A percentile compares a stretch with the other conserved stretches of the same genome.
phyloP scores from a whole-genome alignment of 2,113 vertebrate genomes.

The Cromileptes altivelis region DNA sequence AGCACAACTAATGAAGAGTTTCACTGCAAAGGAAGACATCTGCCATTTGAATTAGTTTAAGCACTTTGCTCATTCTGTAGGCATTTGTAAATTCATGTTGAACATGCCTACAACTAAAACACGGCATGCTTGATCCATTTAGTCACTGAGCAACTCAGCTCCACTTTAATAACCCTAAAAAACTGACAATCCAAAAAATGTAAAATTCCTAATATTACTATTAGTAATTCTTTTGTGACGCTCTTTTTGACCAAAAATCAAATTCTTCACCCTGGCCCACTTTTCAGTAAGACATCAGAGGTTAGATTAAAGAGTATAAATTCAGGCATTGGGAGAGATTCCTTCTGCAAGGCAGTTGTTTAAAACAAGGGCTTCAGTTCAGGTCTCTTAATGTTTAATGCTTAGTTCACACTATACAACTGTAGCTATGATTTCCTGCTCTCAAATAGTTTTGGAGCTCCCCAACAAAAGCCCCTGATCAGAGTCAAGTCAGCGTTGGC shows the following conservation, averaged over 20 bases:
- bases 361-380: not conserved
- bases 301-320: too few relatives aligned
- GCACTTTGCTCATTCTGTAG: not conserved
- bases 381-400: too few relatives aligned
- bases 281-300: not conserved
- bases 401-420: too few relatives aligned
- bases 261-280: too few relatives aligned
- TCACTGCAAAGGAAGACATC: constrained; percentile 46
- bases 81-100: constrained; percentile 26
- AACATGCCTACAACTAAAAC: not conserved
- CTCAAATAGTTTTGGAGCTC: too few relatives aligned
- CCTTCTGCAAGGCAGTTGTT: not conserved
- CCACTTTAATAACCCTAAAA: not conserved
- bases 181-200: not conserved
- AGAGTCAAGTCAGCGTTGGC: too few relatives aligned
- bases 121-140: not conserved
- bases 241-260: too few relatives aligned
- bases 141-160: not conserved
- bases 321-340: not conserved
- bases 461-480: too few relatives aligned
- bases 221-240: fast-evolving
- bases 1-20: constrained; percentile 52
- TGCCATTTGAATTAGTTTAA: constrained; percentile 27
- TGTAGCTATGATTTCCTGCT: too few relatives aligned
- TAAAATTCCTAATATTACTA: not conserved